A percentile compares a stretch with the other conserved stretches of the same genome.
These are phyloP conservation scores for Hylaea fasciaria DNA, from an alignment of 2,888 invertebrate species.

Conservation along the genomic window DNA sequence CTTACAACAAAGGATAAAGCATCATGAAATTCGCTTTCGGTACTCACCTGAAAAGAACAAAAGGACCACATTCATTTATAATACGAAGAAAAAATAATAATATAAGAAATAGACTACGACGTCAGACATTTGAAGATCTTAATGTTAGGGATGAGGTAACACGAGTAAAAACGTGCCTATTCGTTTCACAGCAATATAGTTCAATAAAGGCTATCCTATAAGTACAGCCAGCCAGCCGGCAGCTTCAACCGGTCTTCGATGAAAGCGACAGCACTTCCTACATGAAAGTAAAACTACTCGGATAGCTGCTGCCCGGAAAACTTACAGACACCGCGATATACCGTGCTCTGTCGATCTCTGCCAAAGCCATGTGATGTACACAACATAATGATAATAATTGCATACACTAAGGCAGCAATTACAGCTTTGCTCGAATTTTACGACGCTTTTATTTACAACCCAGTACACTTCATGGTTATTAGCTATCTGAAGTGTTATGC, in stretches of 20 bases:
- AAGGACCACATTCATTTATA: conserved; percentile 25
- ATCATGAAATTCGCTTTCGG: conserved; percentile 58
- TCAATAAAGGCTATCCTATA: conserved; percentile 29
- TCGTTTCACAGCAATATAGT: conserved; percentile 29
- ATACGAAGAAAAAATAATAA: conserved; percentile 2
- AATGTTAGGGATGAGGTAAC: conserved; percentile 6
- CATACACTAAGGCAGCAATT: conserved; percentile 41
- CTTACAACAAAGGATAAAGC: conserved; percentile 56
- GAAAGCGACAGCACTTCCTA: conserved; percentile 84
- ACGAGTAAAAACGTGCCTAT: neutral
- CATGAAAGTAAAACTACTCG: conserved; percentile 81
- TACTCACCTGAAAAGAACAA: conserved; percentile 69
- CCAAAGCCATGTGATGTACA: conserved; percentile 35
- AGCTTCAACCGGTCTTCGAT: conserved; percentile 77
- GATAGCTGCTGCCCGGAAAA: conserved; percentile 72
- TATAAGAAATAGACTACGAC: neutral
- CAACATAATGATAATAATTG: conserved; percentile 48
- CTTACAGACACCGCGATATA: conserved; percentile 42
- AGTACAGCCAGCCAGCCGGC: conserved; percentile 52
- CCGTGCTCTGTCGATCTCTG: conserved; percentile 34
- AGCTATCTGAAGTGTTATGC: conserved; percentile 53
- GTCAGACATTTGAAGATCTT: neutral
- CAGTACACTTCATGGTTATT: conserved; percentile 51
- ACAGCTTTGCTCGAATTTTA: conserved; percentile 52
- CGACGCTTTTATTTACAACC: conserved; percentile 57